These are phyloP conservation scores for Zosterops lateralis DNA, from an alignment of 2,113 vertebrate species.

Conservation along the genomic window DNA sequence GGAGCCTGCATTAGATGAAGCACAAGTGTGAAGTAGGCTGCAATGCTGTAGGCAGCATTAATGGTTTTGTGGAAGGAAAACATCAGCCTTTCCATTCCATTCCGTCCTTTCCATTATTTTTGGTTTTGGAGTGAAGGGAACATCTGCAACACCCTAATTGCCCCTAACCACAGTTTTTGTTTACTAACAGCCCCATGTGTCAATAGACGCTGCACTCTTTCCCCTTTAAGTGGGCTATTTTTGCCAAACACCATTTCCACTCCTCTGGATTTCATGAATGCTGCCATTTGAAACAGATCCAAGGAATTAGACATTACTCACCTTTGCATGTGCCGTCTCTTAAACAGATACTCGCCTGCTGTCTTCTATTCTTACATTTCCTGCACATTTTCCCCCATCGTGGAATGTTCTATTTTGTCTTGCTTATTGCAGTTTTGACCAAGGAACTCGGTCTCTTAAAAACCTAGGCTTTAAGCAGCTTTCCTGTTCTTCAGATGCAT, in stretches of 20 bases:
- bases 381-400: background rate
- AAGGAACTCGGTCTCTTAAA: background rate
- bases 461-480: background rate
- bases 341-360: slow-evolving; percentile 8
- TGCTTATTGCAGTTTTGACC: slow-evolving; percentile 7
- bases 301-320: slow-evolving; percentile 45
- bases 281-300: slow-evolving; percentile 59
- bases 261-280: slow-evolving; percentile 35
- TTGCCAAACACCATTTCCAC: slow-evolving; percentile 39
- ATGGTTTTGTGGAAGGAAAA: background rate
- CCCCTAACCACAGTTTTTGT: slow-evolving; percentile 4
- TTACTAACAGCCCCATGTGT: background rate
- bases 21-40: background rate
- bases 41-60: background rate
- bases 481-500: background rate
- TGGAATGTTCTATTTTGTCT: slow-evolving; percentile 40
- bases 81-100: slow-evolving; percentile 26
- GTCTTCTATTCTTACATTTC: slow-evolving; percentile 20
- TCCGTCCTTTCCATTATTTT: slow-evolving; percentile 25
- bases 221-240: slow-evolving; percentile 46
- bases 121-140: background rate
- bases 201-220: background rate
- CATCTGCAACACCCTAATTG: background rate
- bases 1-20: background rate
- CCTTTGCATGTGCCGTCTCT: slow-evolving; percentile 28